These are phyloP conservation scores for Tuta absoluta DNA, from an alignment of 2,888 invertebrate species.

Conservation along the genomic window DNA sequence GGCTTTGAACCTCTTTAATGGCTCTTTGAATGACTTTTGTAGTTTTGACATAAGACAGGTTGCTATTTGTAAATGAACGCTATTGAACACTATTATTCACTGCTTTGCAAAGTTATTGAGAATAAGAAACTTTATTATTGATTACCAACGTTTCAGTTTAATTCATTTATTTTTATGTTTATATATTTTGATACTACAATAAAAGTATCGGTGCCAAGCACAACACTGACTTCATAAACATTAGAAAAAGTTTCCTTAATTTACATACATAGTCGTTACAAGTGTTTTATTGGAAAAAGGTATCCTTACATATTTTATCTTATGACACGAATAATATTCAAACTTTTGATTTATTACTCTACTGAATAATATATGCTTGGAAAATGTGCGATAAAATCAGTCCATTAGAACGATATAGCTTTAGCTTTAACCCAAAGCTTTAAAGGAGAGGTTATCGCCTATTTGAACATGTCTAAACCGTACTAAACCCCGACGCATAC, in stretches of 20 bases:
- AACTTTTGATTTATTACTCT: slow-evolving; percentile 2
- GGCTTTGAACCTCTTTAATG: slow-evolving; percentile 38
- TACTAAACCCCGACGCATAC: slow-evolving; percentile 44
- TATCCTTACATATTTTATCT: not conserved
- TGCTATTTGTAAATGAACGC: not conserved
- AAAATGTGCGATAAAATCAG: slow-evolving; percentile 1
- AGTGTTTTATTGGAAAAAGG: not conserved
- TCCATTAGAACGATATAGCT: not conserved
- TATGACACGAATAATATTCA: not conserved
- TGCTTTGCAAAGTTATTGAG: too few species aligned
- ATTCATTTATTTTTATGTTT: too few species aligned
- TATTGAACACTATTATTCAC: not conserved
- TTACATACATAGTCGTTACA: too few species aligned
- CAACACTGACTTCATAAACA: too few species aligned
- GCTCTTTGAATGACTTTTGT: slow-evolving; percentile 36
- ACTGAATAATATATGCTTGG: not conserved
- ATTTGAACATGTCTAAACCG: slow-evolving; percentile 19
- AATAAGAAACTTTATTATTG: too few species aligned
- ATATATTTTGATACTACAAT: too few species aligned
- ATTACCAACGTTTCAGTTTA: too few species aligned
- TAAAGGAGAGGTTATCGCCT: slow-evolving; percentile 3
- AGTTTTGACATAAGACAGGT: not conserved
- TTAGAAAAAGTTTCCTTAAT: too few species aligned
- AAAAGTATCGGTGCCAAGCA: too few species aligned
- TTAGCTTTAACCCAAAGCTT: not conserved